Evolutionary conservation across 2,797 vertebrate genomes (phyloP), one percentile per base, ranked within the genome.

Genomic region (Rallus crepitans): DNA sequence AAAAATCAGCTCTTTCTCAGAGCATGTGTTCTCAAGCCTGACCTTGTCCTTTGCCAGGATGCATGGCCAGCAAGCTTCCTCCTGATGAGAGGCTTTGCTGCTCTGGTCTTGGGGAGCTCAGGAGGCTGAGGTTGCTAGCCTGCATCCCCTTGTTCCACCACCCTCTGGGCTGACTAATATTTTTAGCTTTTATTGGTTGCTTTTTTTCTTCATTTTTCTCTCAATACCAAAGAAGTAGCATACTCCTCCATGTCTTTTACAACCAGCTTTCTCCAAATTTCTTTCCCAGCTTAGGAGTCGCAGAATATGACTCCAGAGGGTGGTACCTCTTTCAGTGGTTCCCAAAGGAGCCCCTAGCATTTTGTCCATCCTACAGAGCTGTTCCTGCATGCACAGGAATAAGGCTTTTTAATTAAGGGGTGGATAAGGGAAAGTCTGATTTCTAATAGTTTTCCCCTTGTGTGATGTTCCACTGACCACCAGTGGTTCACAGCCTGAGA

Each of bases 361-460:
- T 50, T 33, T 5, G 0, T 39, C 31, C 39, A 0, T 42, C 31
- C 39, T 68, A 15, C 4, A 12, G n/a, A 61, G 18, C 55, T 82
- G 24, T 11, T 87, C 55, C 39, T 53, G 16, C 6, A 17, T 47
- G 21, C 14, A 63, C 5, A 61, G 5, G 47, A 35, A 20, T 31
- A 23, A 47, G 47, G 9, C 13, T 6, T 16, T 50, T 82, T 63
- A 55, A 47, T 47, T 14, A 37, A 83, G 28, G 12, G 2, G 2
- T 13, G 20, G 63, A 28, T 7, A 69, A 65, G 12, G 21, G 2
- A 23, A 65, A 52, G 45, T 23, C 37, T 1, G 1, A 18, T 73
- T 92, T 73, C 30, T 37, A 63, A 13, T 2, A 48, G 48, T 35
- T 87, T 12, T 76, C 15, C 47, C 66, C 2, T 94, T 81, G 31